phyloP scores from a whole-genome alignment of 2,888 invertebrate genomes.

The Leucophenga montana region DNA sequence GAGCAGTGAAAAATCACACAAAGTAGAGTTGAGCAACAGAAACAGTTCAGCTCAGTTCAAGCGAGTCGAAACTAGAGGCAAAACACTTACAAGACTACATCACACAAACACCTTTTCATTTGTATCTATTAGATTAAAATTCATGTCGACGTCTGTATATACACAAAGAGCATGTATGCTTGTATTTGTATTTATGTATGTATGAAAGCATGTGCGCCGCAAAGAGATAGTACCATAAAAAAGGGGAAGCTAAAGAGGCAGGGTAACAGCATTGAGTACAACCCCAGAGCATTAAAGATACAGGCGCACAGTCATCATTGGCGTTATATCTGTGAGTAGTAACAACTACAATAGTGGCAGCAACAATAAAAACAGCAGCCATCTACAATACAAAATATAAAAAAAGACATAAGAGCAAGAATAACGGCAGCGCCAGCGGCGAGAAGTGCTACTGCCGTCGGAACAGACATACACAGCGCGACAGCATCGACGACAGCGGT shows the following conservation, averaged over 20 bases:
- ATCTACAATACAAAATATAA: conserved; percentile 49
- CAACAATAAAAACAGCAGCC: conserved; percentile 37
- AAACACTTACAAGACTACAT: conserved; percentile 54
- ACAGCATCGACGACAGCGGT: conserved; percentile 37
- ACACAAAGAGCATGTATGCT: conserved; percentile 31
- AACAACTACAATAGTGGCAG: conserved; percentile 37
- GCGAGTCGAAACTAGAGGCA: conserved; percentile 41
- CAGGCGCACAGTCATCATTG: conserved; percentile 63
- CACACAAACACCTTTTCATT: conserved; percentile 69
- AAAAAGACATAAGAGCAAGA: conserved; percentile 41
- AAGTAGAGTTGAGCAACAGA: conserved; percentile 30
- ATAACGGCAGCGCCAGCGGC: conserved; percentile 36
- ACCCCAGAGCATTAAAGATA: conserved; percentile 24
- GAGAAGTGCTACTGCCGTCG: conserved; percentile 45
- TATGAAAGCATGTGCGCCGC: not conserved
- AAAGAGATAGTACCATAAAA: conserved; percentile 8
- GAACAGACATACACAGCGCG: conserved; percentile 19
- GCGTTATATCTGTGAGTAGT: conserved; percentile 45
- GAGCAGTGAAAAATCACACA: conserved; percentile 29
- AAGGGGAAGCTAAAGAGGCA: conserved; percentile 38
- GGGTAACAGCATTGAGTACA: conserved; percentile 24
- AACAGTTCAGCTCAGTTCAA: conserved; percentile 32
- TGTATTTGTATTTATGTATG: conserved; percentile 27
- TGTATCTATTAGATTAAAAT: conserved; percentile 73
- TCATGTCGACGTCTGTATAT: conserved; percentile 60